phyloP scores from a whole-genome alignment of 2,888 invertebrate species.

The Mesoligia furuncula region DNA sequence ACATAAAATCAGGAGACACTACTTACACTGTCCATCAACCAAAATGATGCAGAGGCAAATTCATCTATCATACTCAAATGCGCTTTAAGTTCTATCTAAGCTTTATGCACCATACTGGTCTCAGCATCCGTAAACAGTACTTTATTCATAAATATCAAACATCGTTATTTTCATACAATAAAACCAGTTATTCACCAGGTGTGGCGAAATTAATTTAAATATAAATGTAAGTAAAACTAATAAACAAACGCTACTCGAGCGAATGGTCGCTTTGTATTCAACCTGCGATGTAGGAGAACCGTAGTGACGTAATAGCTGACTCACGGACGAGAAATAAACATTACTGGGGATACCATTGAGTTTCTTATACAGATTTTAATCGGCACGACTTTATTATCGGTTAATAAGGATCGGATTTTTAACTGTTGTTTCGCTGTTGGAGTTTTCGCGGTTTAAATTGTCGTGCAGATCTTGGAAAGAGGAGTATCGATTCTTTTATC shows the following conservation, averaged over 20 bases:
- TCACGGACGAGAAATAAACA: constrained; percentile 75
- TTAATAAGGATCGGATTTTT: constrained; percentile 50
- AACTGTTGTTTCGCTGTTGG: constrained; percentile 6
- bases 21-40: not conserved
- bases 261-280: constrained; percentile 62
- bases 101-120: not conserved
- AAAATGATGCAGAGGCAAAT: not conserved
- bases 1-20: not conserved
- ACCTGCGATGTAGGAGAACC: constrained; percentile 59
- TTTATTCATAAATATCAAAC: not conserved
- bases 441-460: constrained; percentile 1
- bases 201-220: constrained; percentile 40
- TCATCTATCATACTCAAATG: not conserved
- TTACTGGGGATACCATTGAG: constrained; percentile 64
- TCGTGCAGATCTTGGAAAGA: not conserved
- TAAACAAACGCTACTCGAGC: constrained; percentile 38
- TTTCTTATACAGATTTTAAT: constrained; percentile 58
- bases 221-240: constrained; percentile 50
- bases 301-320: constrained; percentile 74
- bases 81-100: not conserved
- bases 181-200: constrained; percentile 40
- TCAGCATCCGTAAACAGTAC: constrained; percentile 28
- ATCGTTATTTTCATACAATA: not conserved
- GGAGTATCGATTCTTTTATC: not conserved
- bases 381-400: constrained; percentile 56